Evolutionary conservation across 1,140 invertebrate species (phyloP), one percentile per base, ranked within the genome.

Genomic region (Ctenoplectra terminalis): DNA sequence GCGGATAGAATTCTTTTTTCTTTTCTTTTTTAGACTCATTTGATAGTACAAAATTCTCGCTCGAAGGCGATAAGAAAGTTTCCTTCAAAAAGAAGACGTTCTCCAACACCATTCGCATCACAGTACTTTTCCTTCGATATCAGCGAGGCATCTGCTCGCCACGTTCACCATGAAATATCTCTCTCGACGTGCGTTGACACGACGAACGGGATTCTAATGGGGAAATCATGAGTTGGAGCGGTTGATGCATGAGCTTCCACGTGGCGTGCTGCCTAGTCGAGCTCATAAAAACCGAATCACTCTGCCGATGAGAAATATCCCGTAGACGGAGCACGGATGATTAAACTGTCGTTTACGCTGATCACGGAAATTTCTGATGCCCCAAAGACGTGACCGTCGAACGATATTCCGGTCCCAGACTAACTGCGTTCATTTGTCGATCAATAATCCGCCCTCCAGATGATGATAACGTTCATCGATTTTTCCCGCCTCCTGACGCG

Each of bases 151-250:
- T 83, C 76, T 83, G 83, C 75, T 73, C 63, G 81, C 56, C 15
- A 72, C 20, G 56, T 79, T 79, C 72, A 77, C 81, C 85, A 82
- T 89, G 83, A 90, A 90, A 89, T 87, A 89, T 89, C 88, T 86
- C 84, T 86, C 81, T 61, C 76, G 79, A 80, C 54, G 37, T 79
- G 76, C 64, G 75, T 81, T 81, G 81, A 71, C 67, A 83, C 60
- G 75, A 60, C 66, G 63, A 83, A 81, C 72, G 73, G 75, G 76
- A 76, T 84, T 82, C 83, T 88, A 88, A 87, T 87, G 83, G 81
- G 73, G 67, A 78, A 89, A 90, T 86, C 88, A 88, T 88, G 88
- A 84, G 78, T 88, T 78, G 81, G 66, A 58, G 58, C 77, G 82
- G 86, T 69, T 86, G 84, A 89, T 83, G 86, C 83, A 85, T 76